Conservation (phyloP, 1,140 invertebrate species). For the Eupeodes corollae region DNA sequence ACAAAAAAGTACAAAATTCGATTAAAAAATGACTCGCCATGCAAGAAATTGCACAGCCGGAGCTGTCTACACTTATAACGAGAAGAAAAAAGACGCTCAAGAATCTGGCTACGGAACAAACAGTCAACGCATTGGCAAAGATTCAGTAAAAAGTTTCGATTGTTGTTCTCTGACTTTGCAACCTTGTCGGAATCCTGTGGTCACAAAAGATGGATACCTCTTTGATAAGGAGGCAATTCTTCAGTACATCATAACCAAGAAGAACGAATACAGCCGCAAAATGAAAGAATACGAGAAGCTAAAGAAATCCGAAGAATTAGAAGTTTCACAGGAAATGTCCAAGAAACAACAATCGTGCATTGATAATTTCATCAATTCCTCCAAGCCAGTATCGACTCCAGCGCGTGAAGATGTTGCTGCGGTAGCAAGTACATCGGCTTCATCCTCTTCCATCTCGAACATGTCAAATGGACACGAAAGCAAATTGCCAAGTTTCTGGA, state of each 20-base stretch:
- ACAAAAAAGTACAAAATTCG: background rate
- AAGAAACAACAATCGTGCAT: conserved; percentile 52
- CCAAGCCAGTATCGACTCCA: conserved; percentile 21
- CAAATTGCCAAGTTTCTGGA: conserved; percentile 91
- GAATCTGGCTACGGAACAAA: conserved; percentile 85
- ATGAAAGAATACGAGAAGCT: conserved; percentile 91
- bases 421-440: conserved; percentile 11
- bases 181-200: conserved; percentile 45
- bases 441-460: conserved; percentile 56
- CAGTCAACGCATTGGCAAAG: conserved; percentile 67
- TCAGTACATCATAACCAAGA: conserved; percentile 91
- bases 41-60: conserved; percentile 96
- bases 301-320: conserved; percentile 58
- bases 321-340: conserved; percentile 36
- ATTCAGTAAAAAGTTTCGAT: conserved; percentile 96
- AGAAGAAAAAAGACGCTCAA: conserved; percentile 91
- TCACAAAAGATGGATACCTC: conserved; percentile 74
- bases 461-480: conserved; percentile 56
- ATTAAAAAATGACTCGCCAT: conserved; percentile 72
- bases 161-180: conserved; percentile 95
- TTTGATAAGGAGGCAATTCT: conserved; percentile 97
- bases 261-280: conserved; percentile 80
- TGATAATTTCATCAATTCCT: conserved; percentile 60
- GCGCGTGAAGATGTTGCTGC: conserved; percentile 15
- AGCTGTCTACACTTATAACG: conserved; percentile 96